These are phyloP conservation scores for Zeugodacus cucurbitae DNA, from an alignment of 1,140 invertebrate genomes.

Conservation along the genomic window DNA sequence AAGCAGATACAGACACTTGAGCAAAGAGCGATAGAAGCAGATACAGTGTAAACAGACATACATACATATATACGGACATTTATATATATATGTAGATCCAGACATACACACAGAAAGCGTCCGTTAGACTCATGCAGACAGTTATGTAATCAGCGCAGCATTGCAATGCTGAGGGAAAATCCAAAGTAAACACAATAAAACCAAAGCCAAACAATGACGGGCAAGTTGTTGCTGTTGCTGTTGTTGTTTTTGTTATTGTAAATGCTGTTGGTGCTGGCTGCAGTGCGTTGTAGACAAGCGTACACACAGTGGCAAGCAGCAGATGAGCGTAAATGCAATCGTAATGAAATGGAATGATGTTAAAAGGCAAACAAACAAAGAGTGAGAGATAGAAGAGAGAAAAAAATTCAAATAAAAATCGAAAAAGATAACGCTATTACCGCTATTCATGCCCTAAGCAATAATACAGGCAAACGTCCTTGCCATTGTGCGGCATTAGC, in stretches of 20 bases:
- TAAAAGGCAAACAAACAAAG: neutral
- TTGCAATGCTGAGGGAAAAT: neutral
- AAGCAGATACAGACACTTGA: slow-evolving; percentile 14
- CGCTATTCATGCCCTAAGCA: neutral
- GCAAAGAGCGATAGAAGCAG: neutral
- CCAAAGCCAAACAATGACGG: slow-evolving; percentile 15
- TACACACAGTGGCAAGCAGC: neutral
- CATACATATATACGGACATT: neutral
- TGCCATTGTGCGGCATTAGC: neutral
- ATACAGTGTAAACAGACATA: neutral
- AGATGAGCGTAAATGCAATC: neutral
- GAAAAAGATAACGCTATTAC: neutral
- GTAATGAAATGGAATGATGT: neutral
- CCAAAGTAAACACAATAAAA: slow-evolving; percentile 33
- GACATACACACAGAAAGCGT: neutral
- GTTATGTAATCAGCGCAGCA: neutral
- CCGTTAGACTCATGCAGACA: neutral
- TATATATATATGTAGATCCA: neutral
- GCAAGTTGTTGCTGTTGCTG: neutral
- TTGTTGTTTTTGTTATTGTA: neutral
- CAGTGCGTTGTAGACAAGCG: neutral
- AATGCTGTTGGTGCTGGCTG: neutral
- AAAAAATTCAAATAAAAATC: neutral
- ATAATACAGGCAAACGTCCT: neutral
- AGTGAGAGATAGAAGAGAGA: neutral